Base-by-base conservation (phyloP, 1,140 invertebrate species). In the Homalodisca vitripennis region DNA sequence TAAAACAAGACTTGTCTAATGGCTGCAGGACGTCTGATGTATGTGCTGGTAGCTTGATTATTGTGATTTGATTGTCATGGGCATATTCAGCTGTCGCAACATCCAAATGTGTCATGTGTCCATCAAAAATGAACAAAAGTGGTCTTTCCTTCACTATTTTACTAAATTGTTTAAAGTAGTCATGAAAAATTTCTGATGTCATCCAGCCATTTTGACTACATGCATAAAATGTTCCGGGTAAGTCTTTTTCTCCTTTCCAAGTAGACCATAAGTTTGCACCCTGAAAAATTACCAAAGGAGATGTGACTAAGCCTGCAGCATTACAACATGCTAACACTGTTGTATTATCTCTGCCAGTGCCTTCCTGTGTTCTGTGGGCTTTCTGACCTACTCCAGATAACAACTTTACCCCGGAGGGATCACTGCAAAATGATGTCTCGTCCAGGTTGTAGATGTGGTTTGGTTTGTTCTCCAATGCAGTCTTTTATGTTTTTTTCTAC, bases 371-470 rank as follows among this genome's bases (percentile, higher is more conserved):
- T 68, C 41, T 53, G 34, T 70, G 63, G n/a, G 64, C 62, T 48
- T 68, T 70, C n/a, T 60, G 62, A 55, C 63, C 68, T 69, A 48
- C 32, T 26, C 63, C 68, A 2, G 68, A 62, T 2, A 62, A 13
- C 6, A 62, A 26, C 30, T 62, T 72, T 2, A 65, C 62, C 51
- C 64, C 53, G 6, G 62, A 32, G 13, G 64, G 31, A 41, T 72
- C 69, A 2, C 48, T n/a, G 26, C 64, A 68, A 57, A 72, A 62
- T 0, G 27, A 60, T 14, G 55, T 72, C n/a, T 69, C 71, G 24
- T 72, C 71, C n/a, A 71, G 60, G 41, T 72, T 72, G n/a, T 27
- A 72, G 2, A 72, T 72, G 41, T 67, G 32, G 1, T 34, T 41
- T 26, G 72, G 73, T 66, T 64, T 68, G 60, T 71, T 31, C 69